Evolutionary conservation across 2,888 invertebrate species (phyloP).

Genomic region (Boloria selene): DNA sequence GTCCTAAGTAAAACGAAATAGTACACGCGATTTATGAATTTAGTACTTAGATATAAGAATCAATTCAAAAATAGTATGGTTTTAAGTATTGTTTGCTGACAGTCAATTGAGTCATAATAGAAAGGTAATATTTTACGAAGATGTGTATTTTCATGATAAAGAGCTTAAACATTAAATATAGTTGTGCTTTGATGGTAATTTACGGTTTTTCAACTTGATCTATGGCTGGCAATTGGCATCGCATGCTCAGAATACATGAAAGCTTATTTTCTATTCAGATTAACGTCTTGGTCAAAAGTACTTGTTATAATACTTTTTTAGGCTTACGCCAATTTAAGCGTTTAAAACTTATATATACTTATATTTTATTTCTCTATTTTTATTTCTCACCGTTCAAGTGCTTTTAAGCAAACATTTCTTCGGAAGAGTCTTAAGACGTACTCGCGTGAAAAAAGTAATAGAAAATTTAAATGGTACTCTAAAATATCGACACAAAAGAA

Average conservation of each 20-base stretch:
- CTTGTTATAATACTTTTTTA: no score
- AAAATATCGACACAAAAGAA: no score
- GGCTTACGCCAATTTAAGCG: no score
- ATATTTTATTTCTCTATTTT: no score
- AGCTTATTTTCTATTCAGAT: not conserved
- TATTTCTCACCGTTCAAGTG: no score
- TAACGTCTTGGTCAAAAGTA: no score
- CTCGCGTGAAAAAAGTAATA: no score
- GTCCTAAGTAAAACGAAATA: conserved; percentile 17
- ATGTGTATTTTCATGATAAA: conserved; percentile 64
- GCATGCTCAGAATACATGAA: conserved; percentile 17
- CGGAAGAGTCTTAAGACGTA: no score
- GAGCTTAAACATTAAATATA: conserved; percentile 62
- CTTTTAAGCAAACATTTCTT: no score
- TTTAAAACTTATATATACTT: no score
- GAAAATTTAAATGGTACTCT: no score
- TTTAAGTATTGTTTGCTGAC: conserved; percentile 21
- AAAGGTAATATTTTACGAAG: conserved; percentile 61
- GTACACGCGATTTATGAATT: conserved; percentile 37
- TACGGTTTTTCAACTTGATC: conserved; percentile 64
- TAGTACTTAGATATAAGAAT: conserved; percentile 20
- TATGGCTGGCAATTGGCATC: conserved; percentile 56
- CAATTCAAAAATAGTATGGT: conserved; percentile 14
- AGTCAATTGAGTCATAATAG: conserved; percentile 77
- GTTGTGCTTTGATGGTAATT: conserved; percentile 59